Conservation (phyloP, 2,888 invertebrate genomes). For the Salticus scenicus region DNA sequence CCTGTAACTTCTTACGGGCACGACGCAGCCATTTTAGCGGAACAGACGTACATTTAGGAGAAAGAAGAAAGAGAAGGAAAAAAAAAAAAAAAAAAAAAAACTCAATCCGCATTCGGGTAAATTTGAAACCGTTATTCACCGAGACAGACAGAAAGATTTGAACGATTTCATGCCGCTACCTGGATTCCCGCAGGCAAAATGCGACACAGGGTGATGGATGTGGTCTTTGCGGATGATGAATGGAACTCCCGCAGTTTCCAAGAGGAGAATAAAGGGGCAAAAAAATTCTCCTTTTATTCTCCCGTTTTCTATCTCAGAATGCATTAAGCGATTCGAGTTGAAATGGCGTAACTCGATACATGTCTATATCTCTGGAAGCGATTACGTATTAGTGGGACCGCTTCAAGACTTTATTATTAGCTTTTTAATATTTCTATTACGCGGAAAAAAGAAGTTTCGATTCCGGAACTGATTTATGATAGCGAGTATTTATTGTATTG, state of each 20-base stretch:
- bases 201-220: slow-evolving; percentile 54
- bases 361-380: too few species aligned
- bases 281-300: slow-evolving; percentile 23
- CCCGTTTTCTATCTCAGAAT: slow-evolving; percentile 21
- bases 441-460: too few species aligned
- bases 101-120: not conserved
- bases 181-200: slow-evolving; percentile 32
- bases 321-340: slow-evolving; percentile 19
- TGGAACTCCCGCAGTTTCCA: slow-evolving; percentile 49
- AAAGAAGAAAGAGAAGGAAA: too few species aligned
- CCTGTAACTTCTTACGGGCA: too few species aligned
- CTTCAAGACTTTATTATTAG: too few species aligned
- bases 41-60: too few species aligned
- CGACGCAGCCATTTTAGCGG: too few species aligned
- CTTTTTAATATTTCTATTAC: too few species aligned
- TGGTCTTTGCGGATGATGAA: slow-evolving; percentile 49
- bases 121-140: slow-evolving; percentile 26
- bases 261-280: not conserved
- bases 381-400: too few species aligned
- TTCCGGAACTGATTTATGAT: too few species aligned
- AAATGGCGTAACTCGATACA: not conserved
- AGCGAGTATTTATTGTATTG: too few species aligned
- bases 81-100: too few species aligned
- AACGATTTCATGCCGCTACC: slow-evolving; percentile 18
- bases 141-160: slow-evolving; percentile 14